phyloP scores from a whole-genome alignment of 2,888 invertebrate genomes.

The Drosophila tanythrix region DNA sequence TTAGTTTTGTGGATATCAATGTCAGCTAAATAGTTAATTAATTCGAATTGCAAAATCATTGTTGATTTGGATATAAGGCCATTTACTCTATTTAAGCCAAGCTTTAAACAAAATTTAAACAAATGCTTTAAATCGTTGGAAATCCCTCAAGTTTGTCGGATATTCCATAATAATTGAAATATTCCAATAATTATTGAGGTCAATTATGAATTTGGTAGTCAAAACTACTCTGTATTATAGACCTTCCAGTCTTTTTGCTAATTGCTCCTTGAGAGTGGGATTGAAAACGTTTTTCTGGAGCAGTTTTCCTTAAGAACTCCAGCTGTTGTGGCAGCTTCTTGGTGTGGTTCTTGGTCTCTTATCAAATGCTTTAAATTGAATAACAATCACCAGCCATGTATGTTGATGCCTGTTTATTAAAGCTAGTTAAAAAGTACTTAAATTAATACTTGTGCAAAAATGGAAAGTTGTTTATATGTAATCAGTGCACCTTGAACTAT shows the following conservation, averaged over 20 bases:
- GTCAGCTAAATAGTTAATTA: not conserved
- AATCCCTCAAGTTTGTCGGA: not conserved
- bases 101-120: not conserved
- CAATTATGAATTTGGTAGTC: not conserved
- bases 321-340: not conserved
- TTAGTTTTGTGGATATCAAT: not conserved
- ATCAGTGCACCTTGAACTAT: constrained; percentile 10
- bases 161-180: not conserved
- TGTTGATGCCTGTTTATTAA: not conserved
- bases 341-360: not conserved
- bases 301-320: not conserved
- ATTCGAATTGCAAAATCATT: too few species aligned
- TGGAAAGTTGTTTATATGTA: constrained; percentile 8
- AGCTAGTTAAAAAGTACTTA: not conserved
- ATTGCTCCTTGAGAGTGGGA: not conserved
- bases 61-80: too few species aligned
- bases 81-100: not conserved
- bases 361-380: not conserved
- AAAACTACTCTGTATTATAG: not conserved
- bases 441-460: not conserved
- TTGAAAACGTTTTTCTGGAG: not conserved
- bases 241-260: too few species aligned
- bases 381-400: not conserved
- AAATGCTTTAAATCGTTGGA: not conserved
- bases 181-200: not conserved